A percentile compares a stretch with the other conserved stretches of the same genome.
Evolutionary conservation across 2,888 invertebrate genomes (phyloP).

Genomic region (Anaspis maculata): DNA sequence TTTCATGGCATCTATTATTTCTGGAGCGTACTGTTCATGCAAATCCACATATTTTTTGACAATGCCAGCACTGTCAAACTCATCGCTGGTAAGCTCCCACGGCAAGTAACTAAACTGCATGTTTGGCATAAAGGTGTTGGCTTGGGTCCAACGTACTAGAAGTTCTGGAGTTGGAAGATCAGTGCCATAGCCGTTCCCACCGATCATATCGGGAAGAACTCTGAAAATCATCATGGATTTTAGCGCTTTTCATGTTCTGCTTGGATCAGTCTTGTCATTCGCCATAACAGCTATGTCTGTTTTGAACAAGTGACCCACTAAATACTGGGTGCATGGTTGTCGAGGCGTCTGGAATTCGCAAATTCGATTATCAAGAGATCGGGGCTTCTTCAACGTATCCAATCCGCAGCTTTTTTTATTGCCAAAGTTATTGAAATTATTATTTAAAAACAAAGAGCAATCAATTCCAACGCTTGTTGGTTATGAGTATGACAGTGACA

Average conservation of each 20-base stretch:
- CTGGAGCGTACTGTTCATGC: constrained; percentile 53
- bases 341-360: no score
- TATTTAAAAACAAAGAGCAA: no score
- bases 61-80: constrained; percentile 52
- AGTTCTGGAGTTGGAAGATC: constrained; percentile 50
- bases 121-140: constrained; percentile 67
- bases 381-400: no score
- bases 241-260: no score
- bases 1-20: constrained; percentile 55
- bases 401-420: neutral
- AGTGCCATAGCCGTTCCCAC: constrained; percentile 43
- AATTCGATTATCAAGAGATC: no score
- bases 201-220: constrained; percentile 75
- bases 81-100: constrained; percentile 56
- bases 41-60: constrained; percentile 56
- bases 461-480: no score
- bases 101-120: constrained; percentile 75
- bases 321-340: no score
- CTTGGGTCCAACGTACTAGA: constrained; percentile 72
- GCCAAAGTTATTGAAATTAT: neutral
- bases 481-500: no score
- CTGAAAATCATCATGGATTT: constrained; percentile 20
- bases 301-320: no score
- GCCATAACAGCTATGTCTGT: no score
- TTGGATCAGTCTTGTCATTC: no score